phyloP scores from a whole-genome alignment of 1,140 invertebrate species.

The Cydia splendana region DNA sequence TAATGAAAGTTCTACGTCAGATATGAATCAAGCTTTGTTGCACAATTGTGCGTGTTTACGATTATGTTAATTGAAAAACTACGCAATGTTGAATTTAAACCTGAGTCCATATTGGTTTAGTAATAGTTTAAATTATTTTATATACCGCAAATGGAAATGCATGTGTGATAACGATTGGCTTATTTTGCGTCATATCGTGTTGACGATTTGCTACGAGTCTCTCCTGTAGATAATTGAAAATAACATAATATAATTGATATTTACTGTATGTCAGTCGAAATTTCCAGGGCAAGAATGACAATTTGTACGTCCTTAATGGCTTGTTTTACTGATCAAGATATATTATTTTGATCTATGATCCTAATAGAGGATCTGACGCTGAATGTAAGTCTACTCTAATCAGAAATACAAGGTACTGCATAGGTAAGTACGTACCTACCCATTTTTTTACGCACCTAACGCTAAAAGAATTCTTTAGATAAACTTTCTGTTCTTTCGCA shows the following conservation, averaged over 20 bases:
- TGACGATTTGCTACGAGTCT: background rate
- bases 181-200: background rate
- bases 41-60: background rate
- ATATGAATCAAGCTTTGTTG: background rate
- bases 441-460: too few species aligned
- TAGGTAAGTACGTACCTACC: too few species aligned
- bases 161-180: background rate
- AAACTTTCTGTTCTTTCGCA: background rate
- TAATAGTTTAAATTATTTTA: background rate
- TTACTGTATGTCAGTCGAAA: too few species aligned
- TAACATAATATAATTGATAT: too few species aligned
- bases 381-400: too few species aligned
- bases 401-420: too few species aligned
- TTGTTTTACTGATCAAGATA: too few species aligned
- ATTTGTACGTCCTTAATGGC: too few species aligned
- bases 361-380: too few species aligned
- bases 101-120: background rate
- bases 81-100: background rate
- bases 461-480: background rate
- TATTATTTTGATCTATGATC: too few species aligned
- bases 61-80: slow-evolving; percentile 16
- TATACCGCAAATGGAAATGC: background rate
- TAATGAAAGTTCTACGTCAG: background rate
- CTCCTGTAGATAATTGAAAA: background rate
- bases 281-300: too few species aligned